Base-by-base conservation (phyloP, 2,113 vertebrate species). In the Eleginops maclovinus region DNA sequence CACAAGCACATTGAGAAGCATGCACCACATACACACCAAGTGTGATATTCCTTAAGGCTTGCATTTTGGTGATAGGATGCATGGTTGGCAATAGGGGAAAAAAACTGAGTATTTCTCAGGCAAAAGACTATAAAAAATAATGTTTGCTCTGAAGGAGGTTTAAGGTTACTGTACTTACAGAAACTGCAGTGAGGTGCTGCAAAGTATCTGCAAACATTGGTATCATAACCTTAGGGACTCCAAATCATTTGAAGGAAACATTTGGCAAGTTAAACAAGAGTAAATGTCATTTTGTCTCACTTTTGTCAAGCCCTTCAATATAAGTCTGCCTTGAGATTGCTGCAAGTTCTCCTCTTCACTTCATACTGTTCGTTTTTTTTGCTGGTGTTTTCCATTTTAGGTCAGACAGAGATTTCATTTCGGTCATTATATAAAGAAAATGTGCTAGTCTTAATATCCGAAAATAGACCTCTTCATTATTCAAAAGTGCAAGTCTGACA, bases 391-490 rank as follows among this genome's bases (percentile, higher is more conserved):
- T 8, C 31, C 31, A 8, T 36, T 31, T 19, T 67, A 31, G 68
- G 61, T 58, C 59, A 40, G 56, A 77, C 36, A 41, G 17, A 58
- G 28, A 2, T 65, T 60, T 43, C 65, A 64, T 21, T n/a, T n/a
- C n/a, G n/a, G n/a, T 64, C 63, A 53, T 5, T n/a, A 3, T 1
- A 9, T 22, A 11, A 26, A 41, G 31, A 54, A 17, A 79, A 62
- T 28, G 41, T 64, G 41, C 47, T 66, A 53, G 16, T 61, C 41
- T 62, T 19, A 44, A 68, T 31, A 47, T 75, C 49, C 31, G 62
- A 28, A 22, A 75, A 65, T 55, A 87, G 69, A 49, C 31, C 13
- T 41, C 7, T 58, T 76, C 21, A 71, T 80, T 79, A 84, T 82
- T 84, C 75, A 85, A 31, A 74, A 56, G 47, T 54, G 13, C 9